Evolutionary conservation across 2,113 vertebrate species (phyloP), one percentile per base, ranked within the genome.

Genomic region (Chamaea fasciata): DNA sequence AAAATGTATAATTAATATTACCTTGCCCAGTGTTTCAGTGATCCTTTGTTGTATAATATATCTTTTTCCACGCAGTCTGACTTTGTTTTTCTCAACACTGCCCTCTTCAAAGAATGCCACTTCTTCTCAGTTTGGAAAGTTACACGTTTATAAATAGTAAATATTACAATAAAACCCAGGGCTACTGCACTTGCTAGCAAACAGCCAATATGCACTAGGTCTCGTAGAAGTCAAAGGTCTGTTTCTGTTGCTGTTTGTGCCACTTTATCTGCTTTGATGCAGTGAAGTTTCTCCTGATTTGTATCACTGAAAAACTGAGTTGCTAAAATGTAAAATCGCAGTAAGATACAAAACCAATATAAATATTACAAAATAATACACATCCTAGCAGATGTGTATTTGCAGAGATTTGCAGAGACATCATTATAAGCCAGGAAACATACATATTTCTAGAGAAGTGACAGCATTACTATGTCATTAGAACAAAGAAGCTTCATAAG

Each of bases 41-140:
- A 93, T 90, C n/a, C 88, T 97, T 96, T 96, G 92, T 92, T 95
- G 75, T 94, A 97, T 93, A 93, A 92, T 94, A 47, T 70, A 95
- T 94, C 71, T 71, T 47, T 77, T 90, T 67, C 87, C 64, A 76
- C 46, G 31, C 55, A 76, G 79, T 33, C 75, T 74, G 87, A 94
- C 90, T 88, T 94, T 83, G 83, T 88, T 95, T 95, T 94, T 62
- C n/a, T 87, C 56, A 88, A 74, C 28, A 13, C 37, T 92, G 56
- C 79, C 44, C 68, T 93, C 95, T 96, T 96, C 95, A 96, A 95
- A 95, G 95, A 47, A 64, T 49, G 57, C 50, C 59, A 37, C 21
- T 17, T 80, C 87, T 94, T 94, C 79, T 63, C 74, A 92, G 71
- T 95, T 96, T 89, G 73, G 44, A 83, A 94, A 87, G 82, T 94